Conservation (phyloP, 2,797 vertebrate genomes). For the Sebastes cheni region DNA sequence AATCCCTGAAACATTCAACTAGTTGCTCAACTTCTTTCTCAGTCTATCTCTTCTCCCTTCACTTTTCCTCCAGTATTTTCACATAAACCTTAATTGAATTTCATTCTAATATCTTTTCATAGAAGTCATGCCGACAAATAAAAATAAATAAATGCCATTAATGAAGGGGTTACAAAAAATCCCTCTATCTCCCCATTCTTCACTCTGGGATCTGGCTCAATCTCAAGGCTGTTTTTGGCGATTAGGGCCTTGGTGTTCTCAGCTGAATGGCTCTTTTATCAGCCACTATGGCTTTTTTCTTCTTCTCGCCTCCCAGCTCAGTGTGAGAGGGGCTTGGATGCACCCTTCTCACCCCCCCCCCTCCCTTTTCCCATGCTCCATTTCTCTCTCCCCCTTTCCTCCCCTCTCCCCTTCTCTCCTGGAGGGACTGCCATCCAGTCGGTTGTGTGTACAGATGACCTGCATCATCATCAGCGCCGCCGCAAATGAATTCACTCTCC, state of each 20-base stretch:
- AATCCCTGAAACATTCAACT: constrained; percentile 46
- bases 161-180: constrained; percentile 62
- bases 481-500: constrained; percentile 64
- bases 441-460: constrained; percentile 67
- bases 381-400: constrained; percentile 38
- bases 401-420: constrained; percentile 44
- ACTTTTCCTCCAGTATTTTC: constrained; percentile 1
- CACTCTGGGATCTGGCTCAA: constrained; percentile 67
- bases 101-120: constrained; percentile 63
- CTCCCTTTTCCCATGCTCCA: constrained; percentile 58
- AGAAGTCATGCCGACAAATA: constrained; percentile 55
- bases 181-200: constrained; percentile 50
- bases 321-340: constrained; percentile 45
- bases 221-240: constrained; percentile 75
- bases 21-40: constrained; percentile 7
- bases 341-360: constrained; percentile 34
- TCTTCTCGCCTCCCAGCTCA: constrained; percentile 54
- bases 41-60: background rate
- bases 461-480: constrained; percentile 63
- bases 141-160: constrained; percentile 64
- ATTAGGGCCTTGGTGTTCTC: constrained; percentile 79
- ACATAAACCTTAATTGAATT: constrained; percentile 64
- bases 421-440: constrained; percentile 56
- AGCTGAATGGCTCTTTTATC: constrained; percentile 81
- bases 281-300: constrained; percentile 58